Base-by-base conservation (phyloP, 2,888 invertebrate genomes). In the Cabera pusaria region DNA sequence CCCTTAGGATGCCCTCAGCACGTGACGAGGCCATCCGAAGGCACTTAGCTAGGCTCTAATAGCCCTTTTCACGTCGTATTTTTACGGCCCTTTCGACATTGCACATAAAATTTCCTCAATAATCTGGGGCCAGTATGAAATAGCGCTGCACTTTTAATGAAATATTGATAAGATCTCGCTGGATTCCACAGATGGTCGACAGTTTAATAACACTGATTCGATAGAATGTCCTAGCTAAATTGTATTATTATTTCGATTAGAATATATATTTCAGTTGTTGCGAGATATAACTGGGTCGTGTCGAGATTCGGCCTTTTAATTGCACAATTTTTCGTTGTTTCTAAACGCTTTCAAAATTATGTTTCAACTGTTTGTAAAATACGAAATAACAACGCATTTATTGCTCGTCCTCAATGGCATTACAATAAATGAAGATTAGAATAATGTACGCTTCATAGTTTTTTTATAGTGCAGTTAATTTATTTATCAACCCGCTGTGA, bases 1-100 rank as follows among this genome's bases (percentile, higher is more conserved):
- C 75, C 76, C 80, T 78, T 60, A 59, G 62, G 59, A 64, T 70
- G 83, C 77, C 78, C 81, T 82, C 69, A 72, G 74, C 68, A 72
- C 83, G 87, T 83, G 82, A 74, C 81, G 76, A 85, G 82, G 82
- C 68, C 76, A 68, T 23, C 24, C 46, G 54, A 61, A 59, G 58
- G 64, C 28, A 55, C 66, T 38, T 48, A 36, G n/a, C n/a, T n/a
- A n/a, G n/a, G n/a, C n/a, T 34, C 60, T 44, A 52, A 46, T 50
- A 52, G 68, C 73, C 68, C 68, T 77, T 73, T 73, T 72, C 70
- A 71, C 64, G 65, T 60, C 54, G 57, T 49, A 63, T 58, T 73
- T 82, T 80, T 76, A 82, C 75, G 71, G 66, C 67, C 64, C 58
- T 63, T 62, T 49, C 58, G 71, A 59, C 80, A 78, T 68, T 74